Conservation (phyloP, 2,797 vertebrate species). For the Uromys caudimaculatus region DNA sequence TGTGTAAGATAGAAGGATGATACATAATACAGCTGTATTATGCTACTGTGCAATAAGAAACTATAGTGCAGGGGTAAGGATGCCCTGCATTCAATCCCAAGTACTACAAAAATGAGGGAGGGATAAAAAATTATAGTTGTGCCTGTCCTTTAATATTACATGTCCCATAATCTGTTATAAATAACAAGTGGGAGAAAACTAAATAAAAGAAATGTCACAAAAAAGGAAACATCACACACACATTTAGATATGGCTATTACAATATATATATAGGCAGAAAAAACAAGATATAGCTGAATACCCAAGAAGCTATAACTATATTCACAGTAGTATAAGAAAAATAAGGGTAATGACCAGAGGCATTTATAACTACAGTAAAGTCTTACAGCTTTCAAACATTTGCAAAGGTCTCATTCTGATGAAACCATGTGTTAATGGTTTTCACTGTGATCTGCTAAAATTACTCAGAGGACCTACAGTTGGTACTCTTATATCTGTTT, state of each 20-base stretch:
- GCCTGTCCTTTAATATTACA: conserved; percentile 42
- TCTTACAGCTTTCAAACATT: conserved; percentile 39
- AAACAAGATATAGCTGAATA: conserved; percentile 58
- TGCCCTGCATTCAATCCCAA: background rate
- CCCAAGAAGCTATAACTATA: conserved; percentile 50
- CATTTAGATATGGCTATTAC: conserved; percentile 40
- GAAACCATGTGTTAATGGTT: background rate
- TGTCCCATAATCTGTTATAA: conserved; percentile 42
- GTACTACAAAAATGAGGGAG: background rate
- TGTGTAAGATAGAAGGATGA: background rate
- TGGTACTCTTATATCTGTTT: conserved; percentile 39
- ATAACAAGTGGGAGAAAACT: conserved; percentile 52
- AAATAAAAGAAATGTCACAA: conserved; percentile 42
- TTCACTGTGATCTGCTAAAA: conserved; percentile 38
- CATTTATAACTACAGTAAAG: background rate
- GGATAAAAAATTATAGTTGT: background rate
- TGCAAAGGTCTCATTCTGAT: background rate
- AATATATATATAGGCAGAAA: conserved; percentile 20
- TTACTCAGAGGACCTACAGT: background rate
- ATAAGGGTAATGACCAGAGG: conserved; percentile 39
- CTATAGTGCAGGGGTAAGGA: background rate
- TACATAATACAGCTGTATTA: background rate
- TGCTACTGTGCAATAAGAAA: conserved; percentile 17
- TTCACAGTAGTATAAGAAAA: conserved; percentile 44
- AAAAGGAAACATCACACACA: conserved; percentile 43